Percentiles rank a stretch among this genome's conserved stretches.
These are phyloP conservation scores for Aspidiotus destructor DNA, from an alignment of 2,888 invertebrate species.

Conservation along the genomic window DNA sequence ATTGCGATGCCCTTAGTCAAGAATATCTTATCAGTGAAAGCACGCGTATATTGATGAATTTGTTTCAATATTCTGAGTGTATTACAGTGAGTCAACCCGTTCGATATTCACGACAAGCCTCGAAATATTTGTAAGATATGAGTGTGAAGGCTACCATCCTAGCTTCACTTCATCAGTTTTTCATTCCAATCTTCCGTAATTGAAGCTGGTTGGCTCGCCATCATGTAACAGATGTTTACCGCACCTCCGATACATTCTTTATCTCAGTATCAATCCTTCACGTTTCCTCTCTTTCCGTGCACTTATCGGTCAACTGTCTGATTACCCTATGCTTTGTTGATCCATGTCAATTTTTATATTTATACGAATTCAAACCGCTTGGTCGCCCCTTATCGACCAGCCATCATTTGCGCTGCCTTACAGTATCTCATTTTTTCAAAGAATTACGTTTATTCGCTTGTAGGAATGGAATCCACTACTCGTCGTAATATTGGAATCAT, in stretches of 20 bases:
- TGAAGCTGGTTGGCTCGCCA: not conserved
- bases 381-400: too few species aligned
- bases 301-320: not conserved
- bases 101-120: too few species aligned
- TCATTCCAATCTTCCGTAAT: not conserved
- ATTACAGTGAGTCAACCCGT: not conserved
- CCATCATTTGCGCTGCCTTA: not conserved
- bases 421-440: not conserved
- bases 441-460: not conserved
- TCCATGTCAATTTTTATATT: too few species aligned
- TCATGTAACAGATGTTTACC: not conserved
- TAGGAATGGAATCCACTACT: not conserved
- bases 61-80: not conserved
- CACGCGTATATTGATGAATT: not conserved
- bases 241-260: too few species aligned
- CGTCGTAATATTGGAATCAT: not conserved
- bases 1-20: not conserved
- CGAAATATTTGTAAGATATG: too few species aligned
- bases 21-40: constrained; percentile 8
- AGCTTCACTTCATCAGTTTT: not conserved
- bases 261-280: too few species aligned
- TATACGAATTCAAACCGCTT: too few species aligned
- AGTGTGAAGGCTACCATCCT: too few species aligned
- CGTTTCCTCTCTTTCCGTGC: not conserved
- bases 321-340: too few species aligned